Evolutionary conservation across 2,888 invertebrate genomes (phyloP), one percentile per base, ranked within the genome.

Genomic region (Syrphus vitripennis): DNA sequence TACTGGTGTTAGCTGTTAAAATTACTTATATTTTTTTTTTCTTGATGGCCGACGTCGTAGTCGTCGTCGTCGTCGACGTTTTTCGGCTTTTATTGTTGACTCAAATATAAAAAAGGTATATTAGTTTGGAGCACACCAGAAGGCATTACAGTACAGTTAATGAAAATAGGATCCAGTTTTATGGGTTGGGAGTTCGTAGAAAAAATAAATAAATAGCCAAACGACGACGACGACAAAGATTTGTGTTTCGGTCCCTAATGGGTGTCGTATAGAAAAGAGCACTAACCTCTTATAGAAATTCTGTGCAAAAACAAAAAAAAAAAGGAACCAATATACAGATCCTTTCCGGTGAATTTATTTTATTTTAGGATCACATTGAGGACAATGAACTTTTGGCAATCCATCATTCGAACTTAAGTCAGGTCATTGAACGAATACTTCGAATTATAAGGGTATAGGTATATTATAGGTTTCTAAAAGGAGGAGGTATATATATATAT

Each of bases 1-100:
- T 75, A 83, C 79, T 71, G 48, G 69, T 65, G 48, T 77, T 77
- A 69, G 77, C 72, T 72, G 59, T 67, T 53, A 71, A 53, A 72
- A 72, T 61, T 45, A 42, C 61, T 42, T 78, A 37, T 50, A n/a
- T 50, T 71, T 48, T 59, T n/a, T 74, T 42, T 48, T 45, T 48
- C n/a, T 48, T 55, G 45, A 29, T 34, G 31, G 16, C 37, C 14
- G 53, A 10, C 26, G 37, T 53, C 29, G 61, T 21, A 24, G 21
- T 31, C 29, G n/a, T 16, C 16, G 12, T 45, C n/a, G 21, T n/a
- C 59, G 19, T 67, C 19, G 65, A 14, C 48, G 48, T 42, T 59
- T 24, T 59, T 59, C 24, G 61, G 21, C 61, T 45, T 65, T 65
- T 65, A 65, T 45, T 83, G 42, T 78, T 69, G 69, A 79, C 31